These are phyloP conservation scores for Nothobranchius furzeri DNA, from an alignment of 2,113 vertebrate genomes.

Conservation along the genomic window DNA sequence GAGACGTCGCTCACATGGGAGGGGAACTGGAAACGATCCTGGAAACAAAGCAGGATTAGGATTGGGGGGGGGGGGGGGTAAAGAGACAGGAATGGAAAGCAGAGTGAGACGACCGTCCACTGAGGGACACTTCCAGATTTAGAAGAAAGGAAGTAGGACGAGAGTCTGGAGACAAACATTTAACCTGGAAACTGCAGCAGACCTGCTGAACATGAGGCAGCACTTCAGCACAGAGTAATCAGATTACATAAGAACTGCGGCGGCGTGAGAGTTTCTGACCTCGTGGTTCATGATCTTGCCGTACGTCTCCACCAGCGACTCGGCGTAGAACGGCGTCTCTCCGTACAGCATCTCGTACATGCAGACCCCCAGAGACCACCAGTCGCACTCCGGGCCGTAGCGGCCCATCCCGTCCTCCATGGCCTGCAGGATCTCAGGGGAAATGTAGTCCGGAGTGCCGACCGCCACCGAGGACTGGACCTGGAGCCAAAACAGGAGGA, in stretches of 20 bases:
- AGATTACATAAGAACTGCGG: neutral
- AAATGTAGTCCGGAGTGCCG: constrained; percentile 97
- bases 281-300: constrained; percentile 99
- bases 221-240: neutral
- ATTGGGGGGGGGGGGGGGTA: neutral
- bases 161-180: constrained; percentile 51
- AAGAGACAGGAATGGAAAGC: constrained; percentile 1
- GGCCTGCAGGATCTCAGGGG: constrained; percentile 96
- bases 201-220: neutral
- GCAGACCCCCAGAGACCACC: constrained; percentile 98
- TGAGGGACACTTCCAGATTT: constrained; percentile 41
- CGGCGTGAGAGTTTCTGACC: constrained; percentile 61
- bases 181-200: constrained; percentile 39
- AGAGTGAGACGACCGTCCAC: constrained; percentile 7
- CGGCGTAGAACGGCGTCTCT: constrained; percentile 95
- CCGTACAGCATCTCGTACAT: constrained; percentile 98
- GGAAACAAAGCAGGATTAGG: constrained; percentile 1
- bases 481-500: constrained; percentile 62
- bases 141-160: constrained; percentile 56
- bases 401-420: constrained; percentile 98
- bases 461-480: constrained; percentile 97
- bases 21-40: constrained; percentile 98
- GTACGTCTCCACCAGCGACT: constrained; percentile 95
- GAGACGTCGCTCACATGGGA: constrained; percentile 91
- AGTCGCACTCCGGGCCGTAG: constrained; percentile 96